Conservation (phyloP, 37 sponge, comb jelly and placozoan species). For the Haliclona indistincta region DNA sequence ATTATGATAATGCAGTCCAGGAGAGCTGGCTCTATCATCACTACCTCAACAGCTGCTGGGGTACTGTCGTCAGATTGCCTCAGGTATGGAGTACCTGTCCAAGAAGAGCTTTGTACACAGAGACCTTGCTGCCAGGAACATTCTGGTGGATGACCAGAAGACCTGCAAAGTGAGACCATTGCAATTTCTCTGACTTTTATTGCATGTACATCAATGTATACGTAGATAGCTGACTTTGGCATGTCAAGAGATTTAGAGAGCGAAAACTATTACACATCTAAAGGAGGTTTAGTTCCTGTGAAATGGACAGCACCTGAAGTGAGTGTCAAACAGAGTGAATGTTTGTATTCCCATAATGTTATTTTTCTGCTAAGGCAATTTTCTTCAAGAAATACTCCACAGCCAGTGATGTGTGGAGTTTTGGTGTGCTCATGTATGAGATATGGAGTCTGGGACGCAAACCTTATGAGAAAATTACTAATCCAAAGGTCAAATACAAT, state of each 20-base stretch:
- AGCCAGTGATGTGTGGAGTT: conserved; percentile 41
- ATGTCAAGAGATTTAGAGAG: conserved; percentile 33
- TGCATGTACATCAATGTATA: neutral
- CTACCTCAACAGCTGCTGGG: neutral
- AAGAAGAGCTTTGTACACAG: conserved; percentile 9
- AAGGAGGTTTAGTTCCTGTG: conserved; percentile 30
- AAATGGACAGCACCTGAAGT: conserved; percentile 41
- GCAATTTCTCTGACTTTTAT: neutral
- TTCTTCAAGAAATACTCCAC: conserved; percentile 10
- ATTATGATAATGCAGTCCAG: too few species aligned
- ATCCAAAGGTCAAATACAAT: conserved; percentile 19
- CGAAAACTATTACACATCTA: conserved; percentile 15
- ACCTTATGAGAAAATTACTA: conserved; percentile 11
- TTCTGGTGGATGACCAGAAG: neutral
- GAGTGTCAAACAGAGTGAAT: too few species aligned
- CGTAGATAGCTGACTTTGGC: conserved; percentile 41
- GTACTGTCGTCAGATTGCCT: conserved; percentile 16
- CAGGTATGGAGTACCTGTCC: conserved; percentile 14
- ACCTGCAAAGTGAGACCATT: conserved; percentile 5
- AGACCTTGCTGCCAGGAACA: conserved; percentile 16
- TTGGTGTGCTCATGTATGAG: conserved; percentile 23
- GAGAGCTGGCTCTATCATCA: neutral
- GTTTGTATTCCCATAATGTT: too few species aligned
- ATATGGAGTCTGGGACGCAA: conserved; percentile 39
- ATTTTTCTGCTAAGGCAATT: too few species aligned